Percentiles rank a stretch among this genome's conserved stretches.
These are phyloP conservation scores for Dynastes hyllus DNA, from an alignment of 2,888 invertebrate genomes.

Conservation along the genomic window DNA sequence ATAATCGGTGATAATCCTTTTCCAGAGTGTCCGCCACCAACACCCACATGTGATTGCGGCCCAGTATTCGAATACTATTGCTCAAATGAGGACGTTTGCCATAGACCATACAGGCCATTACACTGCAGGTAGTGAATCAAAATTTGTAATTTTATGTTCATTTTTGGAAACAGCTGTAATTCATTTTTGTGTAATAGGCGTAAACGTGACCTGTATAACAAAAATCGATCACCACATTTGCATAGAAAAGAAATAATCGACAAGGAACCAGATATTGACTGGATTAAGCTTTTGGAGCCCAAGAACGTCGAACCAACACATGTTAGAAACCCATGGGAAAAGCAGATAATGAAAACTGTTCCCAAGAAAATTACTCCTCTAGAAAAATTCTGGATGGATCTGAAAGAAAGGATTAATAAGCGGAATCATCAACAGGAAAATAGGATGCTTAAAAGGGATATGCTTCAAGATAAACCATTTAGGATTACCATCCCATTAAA, in stretches of 20 bases:
- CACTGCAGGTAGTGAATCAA: too few relatives aligned
- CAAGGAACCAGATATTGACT: constrained; percentile 1
- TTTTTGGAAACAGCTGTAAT: constrained; percentile 25
- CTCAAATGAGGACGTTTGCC: not conserved
- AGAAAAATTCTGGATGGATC: not conserved
- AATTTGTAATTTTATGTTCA: not conserved
- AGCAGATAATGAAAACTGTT: not conserved
- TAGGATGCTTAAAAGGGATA: not conserved
- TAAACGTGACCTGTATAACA: constrained; percentile 28
- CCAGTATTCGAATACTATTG: constrained; percentile 54
- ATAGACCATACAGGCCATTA: too few relatives aligned
- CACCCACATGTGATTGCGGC: constrained; percentile 32
- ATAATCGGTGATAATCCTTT: not conserved
- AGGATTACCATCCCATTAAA: constrained; percentile 34
- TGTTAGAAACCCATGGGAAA: constrained; percentile 20
- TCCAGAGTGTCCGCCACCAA: constrained; percentile 50
- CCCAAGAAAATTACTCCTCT: not conserved
- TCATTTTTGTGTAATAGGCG: constrained; percentile 32
- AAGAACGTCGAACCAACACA: constrained; percentile 22
- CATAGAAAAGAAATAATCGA: not conserved
- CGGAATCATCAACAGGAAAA: not conserved
- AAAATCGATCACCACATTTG: not conserved
- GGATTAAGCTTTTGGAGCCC: constrained; percentile 21
- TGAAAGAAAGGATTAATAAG: not conserved
- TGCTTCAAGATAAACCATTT: constrained; percentile 22